Conservation (phyloP, 2,888 invertebrate species). For the Deilephila elpenor region DNA sequence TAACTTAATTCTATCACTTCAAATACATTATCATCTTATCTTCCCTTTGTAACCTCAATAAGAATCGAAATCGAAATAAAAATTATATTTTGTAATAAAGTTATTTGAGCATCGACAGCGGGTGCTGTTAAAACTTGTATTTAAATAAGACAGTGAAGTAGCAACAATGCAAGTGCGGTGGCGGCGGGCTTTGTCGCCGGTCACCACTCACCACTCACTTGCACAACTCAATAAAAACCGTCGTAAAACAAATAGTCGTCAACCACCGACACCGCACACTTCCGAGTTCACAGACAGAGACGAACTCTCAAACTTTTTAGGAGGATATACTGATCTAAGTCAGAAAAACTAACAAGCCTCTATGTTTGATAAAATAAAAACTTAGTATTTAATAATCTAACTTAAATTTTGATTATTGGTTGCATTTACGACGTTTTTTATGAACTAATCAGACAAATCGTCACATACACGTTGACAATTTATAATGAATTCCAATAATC, state of each 20-base stretch:
- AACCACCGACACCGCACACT: slow-evolving; percentile 17
- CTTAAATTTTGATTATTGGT: too few relatives aligned
- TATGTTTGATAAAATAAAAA: too few relatives aligned
- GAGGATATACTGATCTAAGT: too few relatives aligned
- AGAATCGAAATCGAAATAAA: neutral
- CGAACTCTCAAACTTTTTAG: too few relatives aligned
- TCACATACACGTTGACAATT: too few relatives aligned
- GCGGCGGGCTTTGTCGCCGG: neutral
- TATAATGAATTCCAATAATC: too few relatives aligned
- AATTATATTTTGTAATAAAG: neutral
- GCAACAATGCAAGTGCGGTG: slow-evolving; percentile 29
- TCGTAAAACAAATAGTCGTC: slow-evolving; percentile 24
- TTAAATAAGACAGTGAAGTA: slow-evolving; percentile 29
- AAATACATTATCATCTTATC: neutral
- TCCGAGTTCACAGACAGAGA: slow-evolving; percentile 1
- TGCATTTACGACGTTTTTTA: too few relatives aligned
- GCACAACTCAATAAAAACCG: slow-evolving; percentile 16
- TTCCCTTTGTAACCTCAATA: too few relatives aligned
- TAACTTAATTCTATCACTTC: neutral
- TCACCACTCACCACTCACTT: slow-evolving; percentile 18
- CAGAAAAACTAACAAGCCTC: too few relatives aligned
- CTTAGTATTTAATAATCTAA: too few relatives aligned
- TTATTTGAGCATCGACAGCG: neutral
- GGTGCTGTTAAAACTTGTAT: neutral
- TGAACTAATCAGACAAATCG: too few relatives aligned